Evolutionary conservation across 2,113 vertebrate species (phyloP), one percentile per base, ranked within the genome.

Genomic region (Struthidea cinerea): DNA sequence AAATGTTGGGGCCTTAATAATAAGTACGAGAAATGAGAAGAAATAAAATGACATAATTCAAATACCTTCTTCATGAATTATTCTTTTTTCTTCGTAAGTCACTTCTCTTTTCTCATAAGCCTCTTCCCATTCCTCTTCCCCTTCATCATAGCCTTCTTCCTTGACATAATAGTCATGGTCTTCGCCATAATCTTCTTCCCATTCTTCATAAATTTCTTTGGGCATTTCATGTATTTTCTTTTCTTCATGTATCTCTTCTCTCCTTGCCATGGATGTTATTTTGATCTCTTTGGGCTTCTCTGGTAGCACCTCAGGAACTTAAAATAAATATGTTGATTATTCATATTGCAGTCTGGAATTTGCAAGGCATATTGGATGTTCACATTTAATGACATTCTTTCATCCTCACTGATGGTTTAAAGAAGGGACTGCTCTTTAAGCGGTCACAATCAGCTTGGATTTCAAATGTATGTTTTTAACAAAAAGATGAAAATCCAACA

Each of bases 201-300:
- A 98, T 84, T 98, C 97, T 88, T 98, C 98, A 6, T 98, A 97
- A 87, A 64, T 39, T 82, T 98, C 96, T 84, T 46, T 95, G 37
- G 87, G 97, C 6, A 82, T 63, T 83, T 96, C 97, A 79, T 93
- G 73, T 64, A 93, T 82, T 24, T 97, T 94, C 83, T 91, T 84
- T 82, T 98, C 97, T 69, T 97, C 97, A 33, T 90, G 96, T 37
- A 97, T 78, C 60, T 98, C 97, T 95, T 98, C 98, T 97, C 97
- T 98, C 79, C 77, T 97, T 80, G 96, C 91, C 24, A 98, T 95
- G 11, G 98, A 96, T 70, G 74, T 97, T 97, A 97, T 97, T 95
- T 98, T 98, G 47, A 98, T 78, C 50, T 98, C 97, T 90, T 99
- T 98, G 59, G 98, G 87, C 76, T 97, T 97, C 98, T 96, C 98